A percentile compares a stretch with the other conserved stretches of the same genome.
phyloP scores from a whole-genome alignment of 2,113 vertebrate species.

The Pleuronectes platessa region DNA sequence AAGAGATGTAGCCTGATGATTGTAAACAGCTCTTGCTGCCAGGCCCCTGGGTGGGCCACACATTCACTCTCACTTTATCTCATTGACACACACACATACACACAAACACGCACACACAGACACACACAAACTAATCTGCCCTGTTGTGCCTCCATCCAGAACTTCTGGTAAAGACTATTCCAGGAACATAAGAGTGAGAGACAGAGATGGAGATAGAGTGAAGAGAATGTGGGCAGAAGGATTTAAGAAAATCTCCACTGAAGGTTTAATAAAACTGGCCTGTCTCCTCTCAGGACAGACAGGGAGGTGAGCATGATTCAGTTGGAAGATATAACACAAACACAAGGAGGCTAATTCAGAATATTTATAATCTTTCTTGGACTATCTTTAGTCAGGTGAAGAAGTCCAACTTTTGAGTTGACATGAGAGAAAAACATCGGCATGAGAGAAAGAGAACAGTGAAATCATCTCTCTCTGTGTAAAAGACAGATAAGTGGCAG shows the following conservation, averaged over 20 bases:
- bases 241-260: background rate
- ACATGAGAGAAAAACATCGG: constrained; percentile 18
- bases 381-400: background rate
- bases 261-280: background rate
- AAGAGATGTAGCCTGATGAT: constrained; percentile 67
- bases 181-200: constrained; percentile 52
- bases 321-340: background rate
- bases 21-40: constrained; percentile 75
- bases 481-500: constrained; percentile 58
- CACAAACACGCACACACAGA: background rate
- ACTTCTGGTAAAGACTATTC: constrained; percentile 56
- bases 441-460: constrained; percentile 20
- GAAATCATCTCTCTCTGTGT: constrained; percentile 44
- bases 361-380: background rate
- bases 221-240: constrained; percentile 8
- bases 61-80: constrained; percentile 74
- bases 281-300: background rate
- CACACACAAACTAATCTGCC: constrained; percentile 38
- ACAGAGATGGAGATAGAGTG: constrained; percentile 41
- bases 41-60: constrained; percentile 79
- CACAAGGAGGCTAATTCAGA: background rate
- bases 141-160: constrained; percentile 55
- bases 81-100: constrained; percentile 8
- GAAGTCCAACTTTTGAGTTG: constrained; percentile 5
- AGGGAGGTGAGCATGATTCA: background rate